These are phyloP conservation scores for Heliconius ethilla DNA, from an alignment of 2,888 invertebrate genomes.

Conservation along the genomic window DNA sequence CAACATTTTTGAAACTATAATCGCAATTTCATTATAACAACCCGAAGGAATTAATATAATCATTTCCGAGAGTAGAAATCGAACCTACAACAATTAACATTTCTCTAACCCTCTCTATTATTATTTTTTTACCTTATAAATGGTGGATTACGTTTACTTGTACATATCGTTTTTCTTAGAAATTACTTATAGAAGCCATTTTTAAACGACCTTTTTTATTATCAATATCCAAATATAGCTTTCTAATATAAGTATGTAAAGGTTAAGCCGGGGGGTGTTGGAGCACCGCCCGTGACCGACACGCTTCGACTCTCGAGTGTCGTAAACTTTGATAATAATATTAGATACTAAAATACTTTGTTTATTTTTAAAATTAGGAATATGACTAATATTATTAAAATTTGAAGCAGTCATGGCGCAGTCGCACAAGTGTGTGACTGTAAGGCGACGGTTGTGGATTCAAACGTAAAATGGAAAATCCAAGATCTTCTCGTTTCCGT, in stretches of 20 bases:
- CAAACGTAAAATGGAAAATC: too few species aligned
- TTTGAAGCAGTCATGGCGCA: too few species aligned
- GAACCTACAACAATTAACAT: neutral
- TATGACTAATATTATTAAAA: neutral
- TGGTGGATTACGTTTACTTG: neutral
- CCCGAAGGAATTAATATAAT: neutral
- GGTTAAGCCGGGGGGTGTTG: slow-evolving; percentile 55
- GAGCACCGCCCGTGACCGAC: slow-evolving; percentile 58
- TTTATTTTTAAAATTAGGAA: slow-evolving; percentile 13
- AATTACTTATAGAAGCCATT: neutral
- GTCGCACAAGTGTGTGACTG: too few species aligned
- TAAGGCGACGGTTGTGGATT: too few species aligned
- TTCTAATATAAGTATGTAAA: slow-evolving; percentile 36
- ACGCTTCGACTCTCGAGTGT: slow-evolving; percentile 45
- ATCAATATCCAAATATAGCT: slow-evolving; percentile 32
- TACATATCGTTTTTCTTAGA: neutral
- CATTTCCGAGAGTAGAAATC: neutral
- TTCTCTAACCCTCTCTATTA: neutral
- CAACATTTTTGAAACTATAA: neutral
- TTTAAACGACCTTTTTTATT: slow-evolving; percentile 8
- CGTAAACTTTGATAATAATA: slow-evolving; percentile 33
- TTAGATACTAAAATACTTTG: neutral
- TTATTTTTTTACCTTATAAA: neutral
- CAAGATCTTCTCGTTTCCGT: too few species aligned
- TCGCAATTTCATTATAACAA: too few species aligned